phyloP scores from a whole-genome alignment of 2,797 vertebrate species.

The Todus mexicanus region DNA sequence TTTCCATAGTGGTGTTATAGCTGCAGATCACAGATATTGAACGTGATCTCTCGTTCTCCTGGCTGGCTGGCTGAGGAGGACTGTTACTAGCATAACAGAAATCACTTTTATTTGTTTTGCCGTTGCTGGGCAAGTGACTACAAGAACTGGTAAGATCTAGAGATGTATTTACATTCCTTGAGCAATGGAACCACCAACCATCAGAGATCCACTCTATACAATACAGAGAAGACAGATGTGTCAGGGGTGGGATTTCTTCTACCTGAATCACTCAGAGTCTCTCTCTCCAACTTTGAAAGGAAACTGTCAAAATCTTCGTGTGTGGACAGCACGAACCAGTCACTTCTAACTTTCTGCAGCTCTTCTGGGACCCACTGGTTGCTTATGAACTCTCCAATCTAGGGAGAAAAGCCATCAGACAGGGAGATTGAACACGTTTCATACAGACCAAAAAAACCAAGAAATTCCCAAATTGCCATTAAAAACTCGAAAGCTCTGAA shows the following conservation, averaged over 20 bases:
- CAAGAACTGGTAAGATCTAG: not conserved
- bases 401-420: not conserved
- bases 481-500: not conserved
- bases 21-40: not conserved
- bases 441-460: not conserved
- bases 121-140: not conserved
- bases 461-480: not conserved
- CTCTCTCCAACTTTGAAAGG: not conserved
- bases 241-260: not conserved
- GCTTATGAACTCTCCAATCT: not conserved
- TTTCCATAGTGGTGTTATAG: not conserved
- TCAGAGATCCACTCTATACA: not conserved
- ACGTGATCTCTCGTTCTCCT: not conserved
- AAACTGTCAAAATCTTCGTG: not conserved
- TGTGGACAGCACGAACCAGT: not conserved
- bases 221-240: not conserved
- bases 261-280: not conserved
- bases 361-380: not conserved
- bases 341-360: not conserved
- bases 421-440: not conserved
- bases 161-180: not conserved
- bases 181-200: not conserved
- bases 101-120: not conserved
- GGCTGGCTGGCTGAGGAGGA: not conserved
- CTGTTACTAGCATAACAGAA: not conserved